A percentile compares a stretch with the other conserved stretches of the same genome.
These are phyloP conservation scores for Cavia porcellus DNA, from an alignment of 2,113 vertebrate genomes.

Conservation along the genomic window DNA sequence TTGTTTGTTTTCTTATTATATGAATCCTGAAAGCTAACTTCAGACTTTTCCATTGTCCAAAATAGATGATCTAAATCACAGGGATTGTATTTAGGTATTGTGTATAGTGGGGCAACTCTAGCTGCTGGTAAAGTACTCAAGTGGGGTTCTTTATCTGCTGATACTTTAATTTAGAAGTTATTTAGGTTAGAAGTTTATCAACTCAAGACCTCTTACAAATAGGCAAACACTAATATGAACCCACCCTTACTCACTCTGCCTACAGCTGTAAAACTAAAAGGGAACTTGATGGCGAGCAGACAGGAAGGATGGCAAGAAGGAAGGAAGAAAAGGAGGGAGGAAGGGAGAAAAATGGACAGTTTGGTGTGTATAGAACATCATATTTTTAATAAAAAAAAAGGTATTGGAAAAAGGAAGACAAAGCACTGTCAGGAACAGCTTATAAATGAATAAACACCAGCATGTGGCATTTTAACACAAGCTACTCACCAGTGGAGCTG, in stretches of 20 bases:
- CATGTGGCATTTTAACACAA: neutral
- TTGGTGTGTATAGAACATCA: neutral
- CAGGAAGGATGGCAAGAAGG: neutral
- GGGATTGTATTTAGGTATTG: neutral
- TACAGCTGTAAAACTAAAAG: neutral
- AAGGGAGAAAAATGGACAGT: neutral
- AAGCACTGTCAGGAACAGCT: neutral
- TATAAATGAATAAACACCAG: neutral
- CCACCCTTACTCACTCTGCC: neutral
- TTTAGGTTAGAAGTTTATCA: constrained; percentile 26
- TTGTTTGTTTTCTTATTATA: neutral
- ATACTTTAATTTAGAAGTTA: neutral
- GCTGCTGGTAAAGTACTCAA: neutral
- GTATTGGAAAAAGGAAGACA: neutral
- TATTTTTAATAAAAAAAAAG: neutral
- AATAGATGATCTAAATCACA: constrained; percentile 9
- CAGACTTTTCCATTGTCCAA: neutral
- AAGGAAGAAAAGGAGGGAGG: too few species aligned
- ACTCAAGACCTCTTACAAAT: neutral
- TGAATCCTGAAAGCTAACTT: constrained; percentile 30
- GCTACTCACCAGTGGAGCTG: neutral
- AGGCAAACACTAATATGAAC: neutral
- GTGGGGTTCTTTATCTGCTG: neutral
- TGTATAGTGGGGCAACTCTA: neutral
- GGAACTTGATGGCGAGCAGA: neutral